A percentile compares a stretch with the other conserved stretches of the same genome.
These are phyloP conservation scores for Cataglyphis altisquamis DNA, from an alignment of 2,888 invertebrate genomes.

Conservation along the genomic window DNA sequence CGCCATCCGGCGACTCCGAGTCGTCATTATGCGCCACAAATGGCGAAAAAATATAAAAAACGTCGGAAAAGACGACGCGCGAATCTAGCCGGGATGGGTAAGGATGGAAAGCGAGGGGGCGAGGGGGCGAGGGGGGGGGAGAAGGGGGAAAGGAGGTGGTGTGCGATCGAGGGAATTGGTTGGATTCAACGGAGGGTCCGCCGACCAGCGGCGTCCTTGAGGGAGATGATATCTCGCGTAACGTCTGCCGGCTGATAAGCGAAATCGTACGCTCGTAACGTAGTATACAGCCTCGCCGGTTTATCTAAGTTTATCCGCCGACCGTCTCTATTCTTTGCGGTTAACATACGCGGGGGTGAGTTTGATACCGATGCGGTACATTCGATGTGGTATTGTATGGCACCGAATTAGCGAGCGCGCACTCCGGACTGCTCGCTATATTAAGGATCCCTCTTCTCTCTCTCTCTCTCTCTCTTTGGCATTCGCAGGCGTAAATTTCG, in stretches of 20 bases:
- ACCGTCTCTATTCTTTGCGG: slow-evolving; percentile 64
- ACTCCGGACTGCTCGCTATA: slow-evolving; percentile 41
- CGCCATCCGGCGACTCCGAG: slow-evolving; percentile 63
- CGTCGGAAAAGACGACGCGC: slow-evolving; percentile 32
- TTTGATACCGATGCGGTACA: slow-evolving; percentile 61
- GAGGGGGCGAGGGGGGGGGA: not conserved
- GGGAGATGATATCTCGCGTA: slow-evolving; percentile 66
- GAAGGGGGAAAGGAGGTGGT: not conserved
- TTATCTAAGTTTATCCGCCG: slow-evolving; percentile 68
- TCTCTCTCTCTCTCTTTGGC: not conserved
- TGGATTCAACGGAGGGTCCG: slow-evolving; percentile 54
- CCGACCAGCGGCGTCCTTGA: slow-evolving; percentile 62
- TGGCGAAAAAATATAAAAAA: slow-evolving; percentile 40
- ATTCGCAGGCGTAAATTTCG: slow-evolving; percentile 57
- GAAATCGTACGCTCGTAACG: slow-evolving; percentile 65
- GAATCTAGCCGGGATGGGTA: slow-evolving; percentile 32
- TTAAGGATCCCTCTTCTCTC: slow-evolving; percentile 26
- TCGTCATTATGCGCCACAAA: slow-evolving; percentile 66
- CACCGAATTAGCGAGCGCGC: slow-evolving; percentile 63
- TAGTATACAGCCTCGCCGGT: slow-evolving; percentile 55
- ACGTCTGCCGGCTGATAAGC: slow-evolving; percentile 68
- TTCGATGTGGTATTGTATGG: slow-evolving; percentile 61
- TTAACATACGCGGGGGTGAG: slow-evolving; percentile 59
- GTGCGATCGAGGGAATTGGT: slow-evolving; percentile 46
- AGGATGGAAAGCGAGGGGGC: slow-evolving; percentile 9